phyloP scores from a whole-genome alignment of 2,113 vertebrate species.

The Cryptoleucopteryx plumbea region DNA sequence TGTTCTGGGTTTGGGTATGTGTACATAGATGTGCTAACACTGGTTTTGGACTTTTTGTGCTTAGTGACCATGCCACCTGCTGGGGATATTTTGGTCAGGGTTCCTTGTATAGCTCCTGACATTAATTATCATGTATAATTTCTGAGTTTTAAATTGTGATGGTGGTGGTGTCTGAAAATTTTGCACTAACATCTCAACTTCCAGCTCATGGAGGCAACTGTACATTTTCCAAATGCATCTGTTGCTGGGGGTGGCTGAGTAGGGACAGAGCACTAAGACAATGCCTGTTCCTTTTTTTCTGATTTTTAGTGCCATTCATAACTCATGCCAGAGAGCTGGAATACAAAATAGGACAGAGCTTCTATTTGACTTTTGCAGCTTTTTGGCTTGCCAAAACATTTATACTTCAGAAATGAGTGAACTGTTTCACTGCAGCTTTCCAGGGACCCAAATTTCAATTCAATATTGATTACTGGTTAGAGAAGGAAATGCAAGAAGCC shows the following conservation, averaged over 20 bases:
- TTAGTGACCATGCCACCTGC: not conserved
- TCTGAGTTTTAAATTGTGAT: not conserved
- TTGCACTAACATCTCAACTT: not conserved
- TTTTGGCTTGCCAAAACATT: not conserved
- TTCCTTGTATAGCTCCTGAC: not conserved
- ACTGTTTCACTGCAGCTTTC: not conserved
- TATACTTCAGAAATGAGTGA: not conserved
- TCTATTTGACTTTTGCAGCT: not conserved
- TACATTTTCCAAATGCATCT: not conserved
- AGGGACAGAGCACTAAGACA: not conserved
- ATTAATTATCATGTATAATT: not conserved
- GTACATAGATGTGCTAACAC: rapidly evolving
- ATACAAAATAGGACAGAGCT: not conserved
- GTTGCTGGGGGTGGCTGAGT: not conserved
- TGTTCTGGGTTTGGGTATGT: not conserved
- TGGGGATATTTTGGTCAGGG: not conserved
- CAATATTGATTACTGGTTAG: not conserved
- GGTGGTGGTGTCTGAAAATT: not conserved
- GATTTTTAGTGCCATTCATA: not conserved
- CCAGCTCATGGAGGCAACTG: not conserved
- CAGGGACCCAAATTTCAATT: not conserved
- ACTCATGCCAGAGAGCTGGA: not conserved
- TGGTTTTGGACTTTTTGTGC: not conserved
- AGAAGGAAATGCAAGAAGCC: not conserved
- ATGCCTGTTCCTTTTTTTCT: not conserved